These are phyloP conservation scores for Troilus luridus DNA, from an alignment of 2,888 invertebrate genomes.

Conservation along the genomic window DNA sequence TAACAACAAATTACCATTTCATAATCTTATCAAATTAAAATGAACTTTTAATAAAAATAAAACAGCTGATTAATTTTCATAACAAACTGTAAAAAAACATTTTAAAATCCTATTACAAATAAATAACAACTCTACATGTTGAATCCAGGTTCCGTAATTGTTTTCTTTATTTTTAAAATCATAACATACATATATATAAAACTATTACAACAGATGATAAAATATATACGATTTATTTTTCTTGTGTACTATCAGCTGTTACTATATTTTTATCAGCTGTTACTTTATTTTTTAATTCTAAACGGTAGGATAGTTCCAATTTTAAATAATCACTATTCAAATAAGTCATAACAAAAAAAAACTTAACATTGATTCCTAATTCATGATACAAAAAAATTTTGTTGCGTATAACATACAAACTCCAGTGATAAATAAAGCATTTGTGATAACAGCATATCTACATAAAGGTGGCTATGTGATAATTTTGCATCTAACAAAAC, in stretches of 20 bases:
- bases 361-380: not conserved
- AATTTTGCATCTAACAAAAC: not conserved
- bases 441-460: not conserved
- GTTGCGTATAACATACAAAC: not conserved
- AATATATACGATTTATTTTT: slow-evolving; percentile 1
- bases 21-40: slow-evolving; percentile 28
- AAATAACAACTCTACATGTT: not conserved
- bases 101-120: not conserved
- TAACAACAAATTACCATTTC: slow-evolving; percentile 13
- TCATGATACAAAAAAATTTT: not conserved
- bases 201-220: not conserved
- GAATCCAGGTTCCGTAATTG: not conserved
- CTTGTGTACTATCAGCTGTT: not conserved
- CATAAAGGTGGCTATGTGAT: not conserved
- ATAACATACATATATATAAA: not conserved
- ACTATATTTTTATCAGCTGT: not conserved
- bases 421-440: not conserved
- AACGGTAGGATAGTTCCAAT: not conserved
- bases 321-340: not conserved
- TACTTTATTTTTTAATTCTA: not conserved
- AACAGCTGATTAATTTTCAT: not conserved
- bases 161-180: not conserved
- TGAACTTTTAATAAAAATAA: not conserved
- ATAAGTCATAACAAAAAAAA: not conserved
- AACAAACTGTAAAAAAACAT: not conserved